Evolutionary conservation across 2,797 vertebrate genomes (phyloP).

Genomic region (Neosilurus mollespiculum): DNA sequence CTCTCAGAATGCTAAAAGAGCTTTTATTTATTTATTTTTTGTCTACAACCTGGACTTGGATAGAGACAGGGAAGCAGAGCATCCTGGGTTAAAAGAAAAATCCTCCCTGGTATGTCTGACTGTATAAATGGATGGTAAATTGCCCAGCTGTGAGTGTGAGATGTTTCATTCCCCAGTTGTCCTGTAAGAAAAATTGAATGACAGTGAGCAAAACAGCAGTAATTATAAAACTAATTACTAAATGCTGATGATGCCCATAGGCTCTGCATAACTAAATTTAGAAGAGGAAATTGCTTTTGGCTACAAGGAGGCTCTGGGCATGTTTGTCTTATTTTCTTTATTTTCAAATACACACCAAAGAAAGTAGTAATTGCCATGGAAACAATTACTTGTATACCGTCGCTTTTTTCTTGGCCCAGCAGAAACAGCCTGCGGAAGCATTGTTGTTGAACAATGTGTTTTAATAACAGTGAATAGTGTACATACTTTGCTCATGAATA

Average conservation of each 20-base stretch:
- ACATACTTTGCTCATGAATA: conserved; percentile 63
- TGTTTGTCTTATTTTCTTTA: conserved; percentile 63
- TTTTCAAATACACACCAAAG: conserved; percentile 60
- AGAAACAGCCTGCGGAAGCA: conserved; percentile 68
- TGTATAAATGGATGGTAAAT: conserved; percentile 91
- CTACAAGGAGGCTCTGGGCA: conserved; percentile 80
- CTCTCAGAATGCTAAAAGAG: conserved; percentile 43
- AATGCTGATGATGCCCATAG: conserved; percentile 99
- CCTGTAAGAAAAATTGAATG: conserved; percentile 95
- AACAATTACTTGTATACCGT: conserved; percentile 72
- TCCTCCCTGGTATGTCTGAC: conserved; percentile 71
- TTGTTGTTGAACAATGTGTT: conserved; percentile 66
- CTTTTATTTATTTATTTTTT: not conserved
- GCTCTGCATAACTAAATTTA: conserved; percentile 99
- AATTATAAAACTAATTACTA: conserved; percentile 99
- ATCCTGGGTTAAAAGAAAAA: conserved; percentile 46
- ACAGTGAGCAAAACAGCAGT: conserved; percentile 94
- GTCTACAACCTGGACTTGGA: conserved; percentile 42
- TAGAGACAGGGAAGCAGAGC: conserved; percentile 42
- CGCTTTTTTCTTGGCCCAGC: conserved; percentile 48
- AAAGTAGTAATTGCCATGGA: conserved; percentile 75
- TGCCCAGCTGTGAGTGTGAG: conserved; percentile 94
- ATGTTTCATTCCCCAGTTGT: conserved; percentile 93
- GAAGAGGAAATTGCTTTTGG: conserved; percentile 99
- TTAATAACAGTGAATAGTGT: conserved; percentile 66